phyloP scores from a whole-genome alignment of 2,888 invertebrate species.

The Parnassius orleans region DNA sequence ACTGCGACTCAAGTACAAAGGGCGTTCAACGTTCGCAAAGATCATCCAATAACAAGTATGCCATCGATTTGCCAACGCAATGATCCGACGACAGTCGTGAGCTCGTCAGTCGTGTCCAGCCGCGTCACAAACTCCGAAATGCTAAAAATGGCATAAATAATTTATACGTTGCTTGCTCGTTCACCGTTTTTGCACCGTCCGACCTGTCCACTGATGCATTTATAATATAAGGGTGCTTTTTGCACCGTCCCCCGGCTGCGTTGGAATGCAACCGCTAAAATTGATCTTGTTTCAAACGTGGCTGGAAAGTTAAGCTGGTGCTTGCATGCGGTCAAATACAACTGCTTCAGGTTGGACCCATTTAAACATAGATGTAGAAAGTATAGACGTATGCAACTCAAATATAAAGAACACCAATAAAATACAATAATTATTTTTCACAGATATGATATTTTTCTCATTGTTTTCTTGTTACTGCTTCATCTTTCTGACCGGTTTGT shows the following conservation, averaged over 20 bases:
- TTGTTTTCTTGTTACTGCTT: too few species aligned
- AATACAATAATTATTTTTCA: too few species aligned
- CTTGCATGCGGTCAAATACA: slow-evolving; percentile 6
- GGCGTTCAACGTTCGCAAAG: slow-evolving; percentile 19
- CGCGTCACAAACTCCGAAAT: slow-evolving; percentile 70
- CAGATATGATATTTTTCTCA: too few species aligned
- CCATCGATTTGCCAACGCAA: slow-evolving; percentile 11
- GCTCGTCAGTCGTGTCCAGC: slow-evolving; percentile 48
- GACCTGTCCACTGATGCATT: slow-evolving; percentile 81
- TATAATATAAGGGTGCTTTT: slow-evolving; percentile 81
- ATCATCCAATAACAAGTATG: slow-evolving; percentile 15
- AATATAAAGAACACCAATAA: too few species aligned
- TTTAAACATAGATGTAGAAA: not conserved
- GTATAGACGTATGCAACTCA: not conserved
- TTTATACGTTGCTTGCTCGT: slow-evolving; percentile 73
- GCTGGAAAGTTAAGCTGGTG: slow-evolving; percentile 63
- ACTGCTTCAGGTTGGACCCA: not conserved
- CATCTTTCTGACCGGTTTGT: too few species aligned
- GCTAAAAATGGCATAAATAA: slow-evolving; percentile 81
- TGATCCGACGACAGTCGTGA: slow-evolving; percentile 35
- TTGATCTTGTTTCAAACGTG: slow-evolving; percentile 79
- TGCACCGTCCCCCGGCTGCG: slow-evolving; percentile 66
- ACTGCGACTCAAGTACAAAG: slow-evolving; percentile 1
- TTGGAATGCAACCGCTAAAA: slow-evolving; percentile 80
- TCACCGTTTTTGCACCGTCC: slow-evolving; percentile 71